Conservation (phyloP, 2,888 invertebrate species). For the Noctua fimbriata region DNA sequence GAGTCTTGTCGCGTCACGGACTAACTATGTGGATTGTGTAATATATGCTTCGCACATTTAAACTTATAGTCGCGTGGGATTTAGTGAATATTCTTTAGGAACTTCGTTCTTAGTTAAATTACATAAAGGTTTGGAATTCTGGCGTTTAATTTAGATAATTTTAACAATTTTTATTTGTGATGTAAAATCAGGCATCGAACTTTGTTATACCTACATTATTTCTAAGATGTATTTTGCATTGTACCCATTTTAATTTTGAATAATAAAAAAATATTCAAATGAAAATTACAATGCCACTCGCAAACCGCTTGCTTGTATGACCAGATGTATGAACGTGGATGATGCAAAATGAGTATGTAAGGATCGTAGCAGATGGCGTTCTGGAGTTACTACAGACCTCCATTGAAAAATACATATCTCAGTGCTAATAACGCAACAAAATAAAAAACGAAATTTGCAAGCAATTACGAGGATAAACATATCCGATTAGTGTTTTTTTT, state of each 20-base stretch:
- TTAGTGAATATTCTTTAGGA: not conserved
- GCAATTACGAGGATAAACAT: not conserved
- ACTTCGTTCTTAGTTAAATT: not conserved
- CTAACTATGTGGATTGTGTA: not conserved
- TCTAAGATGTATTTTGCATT: too few relatives aligned
- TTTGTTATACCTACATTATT: too few relatives aligned
- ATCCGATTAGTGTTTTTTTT: not conserved
- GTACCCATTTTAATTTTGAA: too few relatives aligned
- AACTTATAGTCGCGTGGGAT: not conserved
- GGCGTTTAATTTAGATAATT: not conserved
- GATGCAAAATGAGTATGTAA: not conserved
- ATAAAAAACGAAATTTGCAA: not conserved
- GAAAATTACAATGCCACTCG: not conserved
- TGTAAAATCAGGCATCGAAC: not conserved
- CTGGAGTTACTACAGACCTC: not conserved
- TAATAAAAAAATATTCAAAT: not conserved
- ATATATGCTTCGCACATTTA: slow-evolving; percentile 3
- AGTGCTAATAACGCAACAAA: not conserved
- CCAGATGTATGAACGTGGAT: not conserved
- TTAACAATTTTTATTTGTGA: not conserved
- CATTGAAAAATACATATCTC: not conserved
- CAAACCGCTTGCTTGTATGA: not conserved
- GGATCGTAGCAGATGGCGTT: not conserved
- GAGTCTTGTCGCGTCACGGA: slow-evolving; percentile 9
- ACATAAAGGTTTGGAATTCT: not conserved